phyloP scores from a whole-genome alignment of 53 echinoderm and acorn worm genomes.

The Patiria pectinifera region DNA sequence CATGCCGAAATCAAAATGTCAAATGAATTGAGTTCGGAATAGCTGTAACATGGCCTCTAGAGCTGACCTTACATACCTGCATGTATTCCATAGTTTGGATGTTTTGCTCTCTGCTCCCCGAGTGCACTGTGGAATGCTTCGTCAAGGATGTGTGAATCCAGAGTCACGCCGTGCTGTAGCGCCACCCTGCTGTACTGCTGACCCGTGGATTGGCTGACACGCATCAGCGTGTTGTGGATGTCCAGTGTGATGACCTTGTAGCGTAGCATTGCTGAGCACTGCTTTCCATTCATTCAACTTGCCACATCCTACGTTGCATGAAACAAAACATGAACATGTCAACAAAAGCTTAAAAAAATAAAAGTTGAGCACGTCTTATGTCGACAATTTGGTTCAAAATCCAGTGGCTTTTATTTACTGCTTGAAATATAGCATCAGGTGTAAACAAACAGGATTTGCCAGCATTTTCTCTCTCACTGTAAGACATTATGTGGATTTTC shows the following conservation, averaged over 20 bases:
- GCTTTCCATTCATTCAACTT: background rate
- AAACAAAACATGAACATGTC: too few species aligned
- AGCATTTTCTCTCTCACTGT: too few species aligned
- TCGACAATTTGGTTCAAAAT: too few species aligned
- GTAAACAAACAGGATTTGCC: too few species aligned
- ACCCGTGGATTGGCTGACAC: slow-evolving; percentile 77
- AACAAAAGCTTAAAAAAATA: too few species aligned
- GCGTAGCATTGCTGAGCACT: slow-evolving; percentile 60
- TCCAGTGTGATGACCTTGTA: slow-evolving; percentile 90
- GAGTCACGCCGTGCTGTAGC: slow-evolving; percentile 67
- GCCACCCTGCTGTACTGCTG: slow-evolving; percentile 84
- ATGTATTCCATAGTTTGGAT: slow-evolving; percentile 85
- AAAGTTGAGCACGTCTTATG: too few species aligned
- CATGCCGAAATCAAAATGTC: too few species aligned
- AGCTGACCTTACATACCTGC: slow-evolving; percentile 15
- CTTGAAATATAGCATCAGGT: too few species aligned
- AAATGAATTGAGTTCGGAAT: too few species aligned
- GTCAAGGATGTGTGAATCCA: slow-evolving; percentile 59
- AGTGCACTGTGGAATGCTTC: slow-evolving; percentile 64
- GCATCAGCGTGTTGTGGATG: slow-evolving; percentile 83
- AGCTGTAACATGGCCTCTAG: too few species aligned
- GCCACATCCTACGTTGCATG: background rate
- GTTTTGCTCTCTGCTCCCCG: slow-evolving; percentile 67
- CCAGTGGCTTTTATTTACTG: too few species aligned
- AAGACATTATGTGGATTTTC: too few species aligned